phyloP scores from a whole-genome alignment of 2,888 invertebrate species.

The Hypomecis punctinalis region DNA sequence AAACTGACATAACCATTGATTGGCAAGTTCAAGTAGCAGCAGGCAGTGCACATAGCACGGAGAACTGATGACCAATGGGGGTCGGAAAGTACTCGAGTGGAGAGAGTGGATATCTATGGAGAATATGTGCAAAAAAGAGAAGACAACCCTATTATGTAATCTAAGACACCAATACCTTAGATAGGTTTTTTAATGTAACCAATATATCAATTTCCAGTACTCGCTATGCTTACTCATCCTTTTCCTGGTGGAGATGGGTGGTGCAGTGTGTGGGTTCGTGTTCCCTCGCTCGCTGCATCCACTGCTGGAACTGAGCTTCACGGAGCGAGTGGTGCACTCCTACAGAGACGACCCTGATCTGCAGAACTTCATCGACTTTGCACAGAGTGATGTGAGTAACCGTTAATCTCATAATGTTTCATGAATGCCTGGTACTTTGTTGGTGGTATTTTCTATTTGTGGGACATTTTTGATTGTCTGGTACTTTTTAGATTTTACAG shows the following conservation, averaged over 20 bases:
- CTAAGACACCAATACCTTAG: too few relatives aligned
- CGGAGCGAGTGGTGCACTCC: constrained; percentile 95
- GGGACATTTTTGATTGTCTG: too few relatives aligned
- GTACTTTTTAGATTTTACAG: too few relatives aligned
- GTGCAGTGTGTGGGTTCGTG: constrained; percentile 96
- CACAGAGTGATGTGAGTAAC: constrained; percentile 93
- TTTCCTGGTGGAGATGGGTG: constrained; percentile 95
- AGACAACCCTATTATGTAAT: too few relatives aligned
- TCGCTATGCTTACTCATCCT: constrained; percentile 94
- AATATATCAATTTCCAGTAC: constrained; percentile 86
- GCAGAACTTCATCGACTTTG: constrained; percentile 97
- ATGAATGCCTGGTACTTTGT: constrained; percentile 3
- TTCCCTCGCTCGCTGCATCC: constrained; percentile 96
- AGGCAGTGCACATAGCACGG: too few relatives aligned
- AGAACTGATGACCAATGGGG: too few relatives aligned
- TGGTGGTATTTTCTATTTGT: too few relatives aligned
- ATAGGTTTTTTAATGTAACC: background rate
- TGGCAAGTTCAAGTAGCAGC: too few relatives aligned
- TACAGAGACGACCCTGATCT: constrained; percentile 97
- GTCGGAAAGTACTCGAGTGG: too few relatives aligned
- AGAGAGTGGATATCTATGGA: too few relatives aligned
- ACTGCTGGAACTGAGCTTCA: constrained; percentile 93
- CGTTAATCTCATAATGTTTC: background rate
- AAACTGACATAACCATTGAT: too few relatives aligned
- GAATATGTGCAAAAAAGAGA: too few relatives aligned